A percentile compares a stretch with the other conserved stretches of the same genome.
Evolutionary conservation across 2,113 vertebrate species (phyloP).

Genomic region (Alouatta palliata): DNA sequence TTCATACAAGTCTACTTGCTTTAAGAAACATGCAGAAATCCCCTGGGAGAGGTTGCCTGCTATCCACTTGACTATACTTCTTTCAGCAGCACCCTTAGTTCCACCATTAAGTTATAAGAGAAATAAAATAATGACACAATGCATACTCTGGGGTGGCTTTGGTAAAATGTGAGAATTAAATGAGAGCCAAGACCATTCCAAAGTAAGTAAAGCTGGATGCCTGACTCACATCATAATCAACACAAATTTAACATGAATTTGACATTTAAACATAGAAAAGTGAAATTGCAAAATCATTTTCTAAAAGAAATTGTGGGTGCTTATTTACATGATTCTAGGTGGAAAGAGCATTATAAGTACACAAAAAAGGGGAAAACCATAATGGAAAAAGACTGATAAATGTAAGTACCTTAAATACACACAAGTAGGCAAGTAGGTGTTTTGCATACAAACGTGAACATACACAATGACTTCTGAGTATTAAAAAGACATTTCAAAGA

Average conservation of each 20-base stretch:
- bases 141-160: background rate
- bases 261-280: slow-evolving; percentile 51
- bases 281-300: background rate
- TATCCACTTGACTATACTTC: background rate
- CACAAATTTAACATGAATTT: slow-evolving; percentile 14
- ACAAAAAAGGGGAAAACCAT: background rate
- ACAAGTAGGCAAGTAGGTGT: rapidly evolving
- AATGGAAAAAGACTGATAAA: background rate
- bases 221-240: background rate
- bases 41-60: background rate
- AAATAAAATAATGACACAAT: background rate
- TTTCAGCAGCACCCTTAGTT: background rate
- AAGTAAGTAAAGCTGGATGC: background rate
- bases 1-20: background rate
- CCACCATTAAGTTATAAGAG: background rate
- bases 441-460: background rate
- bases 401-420: background rate
- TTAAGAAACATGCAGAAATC: background rate
- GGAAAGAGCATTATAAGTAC: background rate
- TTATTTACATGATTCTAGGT: background rate
- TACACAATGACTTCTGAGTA: background rate
- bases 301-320: background rate
- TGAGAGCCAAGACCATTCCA: background rate
- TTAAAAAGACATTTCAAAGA: background rate
- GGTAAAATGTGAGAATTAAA: background rate